Conservation (phyloP, 2,797 vertebrate species). For the Hemibagrus guttatus region DNA sequence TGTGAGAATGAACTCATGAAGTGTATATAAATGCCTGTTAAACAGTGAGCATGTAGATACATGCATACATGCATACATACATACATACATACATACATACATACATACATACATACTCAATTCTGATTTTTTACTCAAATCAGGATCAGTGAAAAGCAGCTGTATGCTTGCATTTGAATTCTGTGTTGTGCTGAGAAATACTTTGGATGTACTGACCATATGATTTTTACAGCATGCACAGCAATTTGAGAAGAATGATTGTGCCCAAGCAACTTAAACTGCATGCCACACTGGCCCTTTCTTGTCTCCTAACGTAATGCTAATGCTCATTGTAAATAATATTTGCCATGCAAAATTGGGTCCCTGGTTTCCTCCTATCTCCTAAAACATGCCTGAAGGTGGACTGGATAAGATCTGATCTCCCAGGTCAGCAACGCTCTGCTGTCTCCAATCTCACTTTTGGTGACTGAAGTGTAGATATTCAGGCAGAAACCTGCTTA, state of each 20-base stretch:
- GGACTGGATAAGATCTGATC: not conserved
- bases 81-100: no score
- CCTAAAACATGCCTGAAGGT: not conserved
- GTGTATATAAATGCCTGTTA: not conserved
- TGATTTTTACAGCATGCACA: not conserved
- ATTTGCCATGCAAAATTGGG: not conserved
- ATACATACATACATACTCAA: no score
- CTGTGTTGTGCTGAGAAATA: not conserved
- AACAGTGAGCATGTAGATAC: no score
- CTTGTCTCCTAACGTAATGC: not conserved
- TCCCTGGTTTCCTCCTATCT: not conserved
- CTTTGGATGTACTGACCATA: not conserved
- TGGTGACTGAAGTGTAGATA: not conserved
- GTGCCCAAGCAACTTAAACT: not conserved
- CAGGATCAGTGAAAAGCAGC: not conserved
- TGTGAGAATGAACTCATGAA: not conserved
- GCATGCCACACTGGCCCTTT: not conserved
- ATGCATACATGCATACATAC: no score
- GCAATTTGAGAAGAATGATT: not conserved
- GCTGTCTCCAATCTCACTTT: not conserved
- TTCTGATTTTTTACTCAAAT: not conserved
- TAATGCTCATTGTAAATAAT: not conserved
- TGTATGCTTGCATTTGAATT: not conserved
- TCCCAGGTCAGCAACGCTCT: no score
- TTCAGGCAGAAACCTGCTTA: not conserved